A percentile compares a stretch with the other conserved stretches of the same genome.
These are phyloP conservation scores for Macrobrachium nipponense DNA, from an alignment of 1,140 invertebrate genomes.

Conservation along the genomic window DNA sequence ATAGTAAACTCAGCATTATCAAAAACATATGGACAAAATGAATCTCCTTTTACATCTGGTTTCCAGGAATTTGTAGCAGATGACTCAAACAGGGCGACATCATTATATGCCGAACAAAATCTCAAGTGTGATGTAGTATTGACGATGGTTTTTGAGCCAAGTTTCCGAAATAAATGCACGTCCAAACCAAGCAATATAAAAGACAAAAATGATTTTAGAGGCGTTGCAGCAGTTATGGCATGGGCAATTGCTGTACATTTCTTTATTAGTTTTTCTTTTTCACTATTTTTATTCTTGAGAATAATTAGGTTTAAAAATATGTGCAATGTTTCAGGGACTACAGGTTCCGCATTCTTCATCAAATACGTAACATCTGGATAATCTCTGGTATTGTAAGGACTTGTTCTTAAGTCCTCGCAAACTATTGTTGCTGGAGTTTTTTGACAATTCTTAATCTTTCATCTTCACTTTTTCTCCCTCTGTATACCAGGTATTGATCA, in stretches of 20 bases:
- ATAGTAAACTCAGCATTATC: background rate
- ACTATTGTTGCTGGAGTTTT: constrained; percentile 26
- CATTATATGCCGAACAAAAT: too few relatives aligned
- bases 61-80: constrained; percentile 18
- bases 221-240: constrained; percentile 38
- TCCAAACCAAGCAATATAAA: constrained; percentile 19
- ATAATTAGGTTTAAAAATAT: constrained; percentile 29
- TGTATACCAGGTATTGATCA: constrained; percentile 35
- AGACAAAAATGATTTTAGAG: constrained; percentile 25
- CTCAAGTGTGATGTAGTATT: too few relatives aligned
- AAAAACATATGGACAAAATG: background rate
- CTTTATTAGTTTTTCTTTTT: constrained; percentile 21
- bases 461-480: constrained; percentile 17
- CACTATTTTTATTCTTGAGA: constrained; percentile 6
- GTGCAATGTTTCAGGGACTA: constrained; percentile 22
- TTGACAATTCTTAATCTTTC: constrained; percentile 32
- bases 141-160: background rate
- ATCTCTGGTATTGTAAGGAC: constrained; percentile 29
- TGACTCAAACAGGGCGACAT: background rate
- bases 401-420: constrained; percentile 25
- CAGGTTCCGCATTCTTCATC: constrained; percentile 29
- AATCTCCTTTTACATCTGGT: background rate
- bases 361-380: constrained; percentile 16
- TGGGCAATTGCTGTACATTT: constrained; percentile 27
- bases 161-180: constrained; percentile 33